A percentile compares a stretch with the other conserved stretches of the same genome.
phyloP scores from a whole-genome alignment of 2,888 invertebrate genomes.

The Hydriomena furcata region DNA sequence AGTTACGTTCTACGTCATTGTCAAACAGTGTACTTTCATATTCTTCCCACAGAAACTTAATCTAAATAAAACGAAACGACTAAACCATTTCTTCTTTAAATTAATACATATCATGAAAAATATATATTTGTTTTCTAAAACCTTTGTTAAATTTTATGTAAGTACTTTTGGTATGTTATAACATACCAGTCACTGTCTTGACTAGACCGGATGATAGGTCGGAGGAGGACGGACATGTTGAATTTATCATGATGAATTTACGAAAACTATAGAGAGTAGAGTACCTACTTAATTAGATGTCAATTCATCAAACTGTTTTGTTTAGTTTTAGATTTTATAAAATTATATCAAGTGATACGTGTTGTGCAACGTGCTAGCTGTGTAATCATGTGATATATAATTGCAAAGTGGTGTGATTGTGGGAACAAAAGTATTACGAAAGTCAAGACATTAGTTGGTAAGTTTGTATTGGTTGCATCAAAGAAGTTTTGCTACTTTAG shows the following conservation, averaged over 20 bases:
- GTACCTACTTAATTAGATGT: constrained; percentile 69
- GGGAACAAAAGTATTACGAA: constrained; percentile 55
- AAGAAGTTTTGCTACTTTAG: constrained; percentile 39
- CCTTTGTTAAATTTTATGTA: no score
- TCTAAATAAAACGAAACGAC: no score
- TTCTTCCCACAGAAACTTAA: no score
- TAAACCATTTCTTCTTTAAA: no score
- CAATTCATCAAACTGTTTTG: constrained; percentile 78
- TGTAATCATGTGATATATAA: constrained; percentile 72
- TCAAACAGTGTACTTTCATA: no score
- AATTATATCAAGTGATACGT: constrained; percentile 67
- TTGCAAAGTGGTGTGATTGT: constrained; percentile 61
- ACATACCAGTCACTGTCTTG: background rate
- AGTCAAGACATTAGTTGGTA: constrained; percentile 68
- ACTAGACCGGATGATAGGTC: constrained; percentile 66
- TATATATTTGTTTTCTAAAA: no score
- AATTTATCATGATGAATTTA: constrained; percentile 56
- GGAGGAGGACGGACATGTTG: constrained; percentile 69
- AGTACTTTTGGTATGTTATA: no score
- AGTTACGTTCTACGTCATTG: no score
- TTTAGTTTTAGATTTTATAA: constrained; percentile 69
- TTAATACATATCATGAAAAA: no score
- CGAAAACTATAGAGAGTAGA: no score
- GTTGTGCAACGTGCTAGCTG: constrained; percentile 64
- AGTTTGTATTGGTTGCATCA: constrained; percentile 63